These are phyloP conservation scores for Synergus umbraculus DNA, from an alignment of 2,888 invertebrate species.

Conservation along the genomic window DNA sequence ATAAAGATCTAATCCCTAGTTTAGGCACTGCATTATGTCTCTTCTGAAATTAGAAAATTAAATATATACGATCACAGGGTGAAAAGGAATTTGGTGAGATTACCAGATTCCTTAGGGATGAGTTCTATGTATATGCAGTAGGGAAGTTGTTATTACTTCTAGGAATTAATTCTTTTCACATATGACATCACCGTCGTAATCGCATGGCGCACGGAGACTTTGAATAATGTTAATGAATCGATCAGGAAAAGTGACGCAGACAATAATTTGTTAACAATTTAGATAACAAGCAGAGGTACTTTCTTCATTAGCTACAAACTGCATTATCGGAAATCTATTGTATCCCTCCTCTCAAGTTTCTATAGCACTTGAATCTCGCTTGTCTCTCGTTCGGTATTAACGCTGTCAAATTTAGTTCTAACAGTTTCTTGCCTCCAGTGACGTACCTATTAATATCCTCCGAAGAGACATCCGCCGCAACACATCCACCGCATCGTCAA, in stretches of 20 bases:
- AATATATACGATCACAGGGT: background rate
- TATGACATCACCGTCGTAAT: background rate
- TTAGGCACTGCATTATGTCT: background rate
- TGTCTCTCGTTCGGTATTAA: background rate
- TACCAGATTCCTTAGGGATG: background rate
- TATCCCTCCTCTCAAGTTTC: background rate
- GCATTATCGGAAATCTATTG: slow-evolving; percentile 7
- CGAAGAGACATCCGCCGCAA: background rate
- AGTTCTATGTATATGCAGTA: background rate
- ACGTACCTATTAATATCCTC: slow-evolving; percentile 7
- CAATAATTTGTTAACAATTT: background rate
- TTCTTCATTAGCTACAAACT: background rate
- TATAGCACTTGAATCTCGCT: background rate
- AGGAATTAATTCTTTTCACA: background rate
- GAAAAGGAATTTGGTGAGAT: background rate
- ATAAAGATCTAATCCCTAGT: slow-evolving; percentile 7
- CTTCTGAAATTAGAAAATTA: background rate
- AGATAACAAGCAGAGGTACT: background rate
- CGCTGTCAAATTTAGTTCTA: background rate
- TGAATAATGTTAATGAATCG: background rate
- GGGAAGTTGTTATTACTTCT: background rate
- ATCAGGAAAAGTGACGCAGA: background rate
- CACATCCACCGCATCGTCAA: background rate
- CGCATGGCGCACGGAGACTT: background rate
- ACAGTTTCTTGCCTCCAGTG: background rate